These are phyloP conservation scores for Puntigrus tetrazona DNA, from an alignment of 2,113 vertebrate species.

Conservation along the genomic window DNA sequence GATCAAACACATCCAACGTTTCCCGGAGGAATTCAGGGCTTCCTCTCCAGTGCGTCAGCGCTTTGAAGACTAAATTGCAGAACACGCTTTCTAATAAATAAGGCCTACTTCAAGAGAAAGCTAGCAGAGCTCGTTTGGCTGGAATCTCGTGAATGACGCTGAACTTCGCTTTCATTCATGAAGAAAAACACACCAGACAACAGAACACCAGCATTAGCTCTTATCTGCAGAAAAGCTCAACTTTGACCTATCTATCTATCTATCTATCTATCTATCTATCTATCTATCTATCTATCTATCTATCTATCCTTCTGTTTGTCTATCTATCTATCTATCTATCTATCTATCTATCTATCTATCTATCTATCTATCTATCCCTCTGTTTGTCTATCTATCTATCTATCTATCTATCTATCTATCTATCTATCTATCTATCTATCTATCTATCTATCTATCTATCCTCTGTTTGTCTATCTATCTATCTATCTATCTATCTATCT, in stretches of 20 bases:
- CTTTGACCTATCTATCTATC: neutral
- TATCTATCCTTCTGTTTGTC: no score
- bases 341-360: no score
- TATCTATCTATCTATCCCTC: no score
- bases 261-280: no score
- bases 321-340: no score
- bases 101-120: neutral
- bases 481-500: no score
- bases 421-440: no score
- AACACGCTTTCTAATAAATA: neutral
- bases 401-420: no score
- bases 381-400: no score
- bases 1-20: slow-evolving; percentile 45
- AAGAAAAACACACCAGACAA: neutral
- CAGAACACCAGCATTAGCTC: neutral
- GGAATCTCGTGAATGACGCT: neutral
- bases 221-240: neutral
- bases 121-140: neutral
- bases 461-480: no score
- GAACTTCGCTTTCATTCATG: neutral
- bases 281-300: no score
- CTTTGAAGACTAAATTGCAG: slow-evolving; percentile 42
- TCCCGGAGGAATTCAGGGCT: slow-evolving; percentile 17
- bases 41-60: neutral
- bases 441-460: no score